phyloP scores from a whole-genome alignment of 2,888 invertebrate genomes.

The Corythucha ciliata region DNA sequence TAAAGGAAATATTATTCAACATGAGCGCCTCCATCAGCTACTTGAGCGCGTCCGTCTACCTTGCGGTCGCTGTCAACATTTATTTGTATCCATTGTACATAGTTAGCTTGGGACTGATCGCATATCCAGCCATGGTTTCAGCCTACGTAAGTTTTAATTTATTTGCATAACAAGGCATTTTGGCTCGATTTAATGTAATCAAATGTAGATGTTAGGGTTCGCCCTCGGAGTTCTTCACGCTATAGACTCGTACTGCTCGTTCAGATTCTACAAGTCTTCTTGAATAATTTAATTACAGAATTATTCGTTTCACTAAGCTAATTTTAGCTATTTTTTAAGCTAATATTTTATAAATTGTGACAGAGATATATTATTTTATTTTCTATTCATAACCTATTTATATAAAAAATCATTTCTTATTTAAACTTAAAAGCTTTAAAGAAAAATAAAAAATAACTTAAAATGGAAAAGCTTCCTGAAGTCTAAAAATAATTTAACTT shows the following conservation, averaged over 20 bases:
- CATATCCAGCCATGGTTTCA: constrained; percentile 81
- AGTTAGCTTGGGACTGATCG: constrained; percentile 63
- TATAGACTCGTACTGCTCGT: constrained; percentile 68
- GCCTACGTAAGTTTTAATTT: constrained; percentile 56
- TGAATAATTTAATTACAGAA: too few species aligned
- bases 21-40: constrained; percentile 66
- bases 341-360: too few species aligned
- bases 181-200: not conserved
- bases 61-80: constrained; percentile 67
- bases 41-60: constrained; percentile 66
- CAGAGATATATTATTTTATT: too few species aligned
- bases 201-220: constrained; percentile 64
- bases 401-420: too few species aligned
- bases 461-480: too few species aligned
- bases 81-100: constrained; percentile 68
- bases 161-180: not conserved
- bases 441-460: too few species aligned
- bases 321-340: too few species aligned
- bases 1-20: constrained; percentile 73
- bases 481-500: too few species aligned
- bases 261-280: too few species aligned
- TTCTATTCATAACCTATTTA: too few species aligned
- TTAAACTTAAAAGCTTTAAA: too few species aligned
- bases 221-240: constrained; percentile 66
- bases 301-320: too few species aligned